Evolutionary conservation across 2,797 vertebrate species (phyloP).

Genomic region (Melanotaenia pygmaea): DNA sequence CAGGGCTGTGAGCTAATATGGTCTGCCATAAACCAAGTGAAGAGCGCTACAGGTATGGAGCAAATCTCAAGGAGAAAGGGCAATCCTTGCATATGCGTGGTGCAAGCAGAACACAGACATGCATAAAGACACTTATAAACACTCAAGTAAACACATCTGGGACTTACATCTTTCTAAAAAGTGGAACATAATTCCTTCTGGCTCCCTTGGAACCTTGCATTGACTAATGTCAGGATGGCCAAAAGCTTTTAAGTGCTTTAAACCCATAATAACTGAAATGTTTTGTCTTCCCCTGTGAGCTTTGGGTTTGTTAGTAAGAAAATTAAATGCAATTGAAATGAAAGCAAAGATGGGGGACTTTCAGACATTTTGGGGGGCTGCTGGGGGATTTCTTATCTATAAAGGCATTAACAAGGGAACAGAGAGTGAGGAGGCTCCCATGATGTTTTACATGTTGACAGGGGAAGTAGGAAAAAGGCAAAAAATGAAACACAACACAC

Average conservation of each 20-base stretch:
- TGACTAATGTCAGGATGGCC: conserved; percentile 66
- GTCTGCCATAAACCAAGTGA: conserved; percentile 58
- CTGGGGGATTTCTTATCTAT: conserved; percentile 55
- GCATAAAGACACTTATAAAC: conserved; percentile 39
- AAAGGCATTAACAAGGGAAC: conserved; percentile 60
- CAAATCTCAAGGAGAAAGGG: conserved; percentile 46
- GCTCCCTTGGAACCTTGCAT: conserved; percentile 66
- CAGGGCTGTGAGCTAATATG: conserved; percentile 60
- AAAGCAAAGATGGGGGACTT: conserved; percentile 60
- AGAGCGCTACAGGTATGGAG: conserved; percentile 49
- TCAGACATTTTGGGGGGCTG: conserved; percentile 46
- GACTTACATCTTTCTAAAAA: conserved; percentile 62
- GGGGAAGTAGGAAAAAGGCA: conserved; percentile 36
- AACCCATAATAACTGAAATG: conserved; percentile 75
- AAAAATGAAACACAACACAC: conserved; percentile 26
- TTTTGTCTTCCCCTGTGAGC: conserved; percentile 63
- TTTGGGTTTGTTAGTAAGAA: conserved; percentile 55
- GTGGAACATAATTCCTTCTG: conserved; percentile 52
- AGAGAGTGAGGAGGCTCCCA: conserved; percentile 57
- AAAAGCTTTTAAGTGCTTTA: conserved; percentile 79
- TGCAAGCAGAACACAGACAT: conserved; percentile 38
- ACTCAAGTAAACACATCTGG: conserved; percentile 61
- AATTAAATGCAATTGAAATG: conserved; percentile 67
- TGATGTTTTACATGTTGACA: conserved; percentile 43
- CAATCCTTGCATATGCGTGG: conserved; percentile 41